Base-by-base conservation (phyloP, 2,888 invertebrate genomes). In the Dysmachus trigonus region DNA sequence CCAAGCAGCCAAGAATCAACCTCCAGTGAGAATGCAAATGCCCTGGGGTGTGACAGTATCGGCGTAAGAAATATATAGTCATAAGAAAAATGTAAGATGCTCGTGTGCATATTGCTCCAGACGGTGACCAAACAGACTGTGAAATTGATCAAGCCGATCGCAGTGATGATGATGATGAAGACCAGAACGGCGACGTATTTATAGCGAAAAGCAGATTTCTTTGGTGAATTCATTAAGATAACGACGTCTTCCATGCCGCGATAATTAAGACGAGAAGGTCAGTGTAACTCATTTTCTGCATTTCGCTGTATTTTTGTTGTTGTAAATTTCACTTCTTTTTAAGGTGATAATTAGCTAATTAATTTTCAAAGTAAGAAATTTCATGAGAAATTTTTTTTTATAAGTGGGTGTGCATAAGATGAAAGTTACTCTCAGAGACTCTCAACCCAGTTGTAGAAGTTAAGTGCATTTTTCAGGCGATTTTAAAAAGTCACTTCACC, bases 61-160 rank as follows among this genome's bases (percentile, higher is more conserved):
- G 6, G 74, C n/a, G 18, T 10, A 74, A 77, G 13, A 72, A 72
- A 72, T 31, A n/a, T n/a, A n/a, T n/a, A 33, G 5, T 4, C 3
- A 2, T 18, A 62, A 62, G 62, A 62, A 62, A 62, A 62, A 62
- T 22, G 27, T 62, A 47, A 47, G 77, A 77, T 41, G 30, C 27
- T 77, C 38, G 27, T 47, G 47, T 77, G 30, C 77, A 77, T 13
- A 2, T 7, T 13, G 18, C 41, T 31, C 38, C 38, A 62, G 62
- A 62, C 33, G 5, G 77, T 47, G 47, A n/a, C 41, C 77, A 77
- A 77, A 77, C 77, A 77, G 77, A 77, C 77, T 77, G 77, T 77
- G 77, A 77, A 77, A 77, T 77, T 77, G 77, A 77, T 77, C 30
- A 47, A 51, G 30, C 47, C 30, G 38, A 73, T 33, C 35, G 27